Base-by-base conservation (phyloP, 2,797 vertebrate species). In the Molossus alvarezi region DNA sequence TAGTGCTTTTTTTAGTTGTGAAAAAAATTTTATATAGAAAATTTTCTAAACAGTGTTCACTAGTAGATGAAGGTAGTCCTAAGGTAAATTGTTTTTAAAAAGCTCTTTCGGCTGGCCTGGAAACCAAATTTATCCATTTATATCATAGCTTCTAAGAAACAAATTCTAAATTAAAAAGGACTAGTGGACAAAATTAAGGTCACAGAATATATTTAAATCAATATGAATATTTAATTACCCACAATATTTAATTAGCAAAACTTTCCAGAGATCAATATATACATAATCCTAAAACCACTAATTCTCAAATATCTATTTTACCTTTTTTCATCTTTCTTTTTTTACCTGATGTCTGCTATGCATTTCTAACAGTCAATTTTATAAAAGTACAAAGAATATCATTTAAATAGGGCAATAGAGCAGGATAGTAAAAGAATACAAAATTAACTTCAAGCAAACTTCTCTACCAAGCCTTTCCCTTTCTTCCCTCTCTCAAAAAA, bases 251-350 rank as follows among this genome's bases (percentile, higher is more conserved):
- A 90, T 82, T 53, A 90, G 73, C 21, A 94, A 69, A 18, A 93
- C 90, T 91, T 95, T 93, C 65, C 21, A 95, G 53, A 89, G 57
- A 75, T 65, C 37, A 93, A 93, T n/a, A 89, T 79, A 72, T 21
- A 93, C 13, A 90, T 81, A 88, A n/a, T 71, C 14, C 58, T 95
- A 94, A 88, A 96, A 95, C 62, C 91, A 94, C 53, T 25, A 95
- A 90, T 88, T 91, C 69, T 88, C 23, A 85, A 85, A 92, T 96
- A 90, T 71, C 23, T 89, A 64, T 87, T 89, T 83, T 89, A 53
- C 76, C 41, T 91, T 72, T 55, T 72, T 87, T 92, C 45, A 95
- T 27, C 33, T 55, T 77, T 91, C 29, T 55, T 77, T 91, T 94
- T 90, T 90, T 79, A 94, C 21, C 71, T 77, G 23, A 55, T 64